Percentiles rank a stretch among this genome's conserved stretches.
These are phyloP conservation scores for Sula dactylatra DNA, from an alignment of 2,113 vertebrate species.

Conservation along the genomic window DNA sequence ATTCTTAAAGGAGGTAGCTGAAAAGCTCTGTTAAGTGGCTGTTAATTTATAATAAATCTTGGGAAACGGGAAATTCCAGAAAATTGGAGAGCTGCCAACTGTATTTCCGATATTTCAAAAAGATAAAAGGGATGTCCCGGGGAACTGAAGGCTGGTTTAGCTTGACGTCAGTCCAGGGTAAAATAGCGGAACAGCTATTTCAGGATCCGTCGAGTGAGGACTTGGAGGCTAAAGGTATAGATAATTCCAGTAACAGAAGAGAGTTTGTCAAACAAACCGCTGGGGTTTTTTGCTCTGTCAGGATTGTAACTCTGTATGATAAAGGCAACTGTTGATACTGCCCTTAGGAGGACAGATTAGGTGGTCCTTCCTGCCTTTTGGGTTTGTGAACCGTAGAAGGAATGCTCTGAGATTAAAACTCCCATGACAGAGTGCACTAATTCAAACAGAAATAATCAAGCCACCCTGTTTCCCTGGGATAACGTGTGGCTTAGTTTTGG, in stretches of 20 bases:
- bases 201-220: conserved; percentile 9
- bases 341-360: neutral
- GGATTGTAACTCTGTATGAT: neutral
- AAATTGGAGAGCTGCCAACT: conserved; percentile 22
- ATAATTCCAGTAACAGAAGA: neutral
- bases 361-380: neutral
- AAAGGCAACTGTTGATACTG: neutral
- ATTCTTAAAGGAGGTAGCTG: conserved; percentile 16
- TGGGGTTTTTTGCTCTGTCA: neutral
- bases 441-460: conserved; percentile 36
- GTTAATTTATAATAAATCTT: conserved; percentile 38
- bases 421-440: neutral
- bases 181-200: conserved; percentile 38
- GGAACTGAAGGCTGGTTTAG: conserved; percentile 4
- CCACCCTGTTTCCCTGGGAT: neutral
- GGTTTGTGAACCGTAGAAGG: neutral
- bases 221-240: conserved; percentile 1
- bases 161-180: conserved; percentile 9
- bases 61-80: conserved; percentile 47
- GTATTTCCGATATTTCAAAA: conserved; percentile 35
- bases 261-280: neutral
- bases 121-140: conserved; percentile 21
- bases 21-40: neutral
- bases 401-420: conserved; percentile 19
- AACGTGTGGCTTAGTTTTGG: neutral